Base-by-base conservation (phyloP, 2,797 vertebrate genomes). In the Halcyon smyrnensis region DNA sequence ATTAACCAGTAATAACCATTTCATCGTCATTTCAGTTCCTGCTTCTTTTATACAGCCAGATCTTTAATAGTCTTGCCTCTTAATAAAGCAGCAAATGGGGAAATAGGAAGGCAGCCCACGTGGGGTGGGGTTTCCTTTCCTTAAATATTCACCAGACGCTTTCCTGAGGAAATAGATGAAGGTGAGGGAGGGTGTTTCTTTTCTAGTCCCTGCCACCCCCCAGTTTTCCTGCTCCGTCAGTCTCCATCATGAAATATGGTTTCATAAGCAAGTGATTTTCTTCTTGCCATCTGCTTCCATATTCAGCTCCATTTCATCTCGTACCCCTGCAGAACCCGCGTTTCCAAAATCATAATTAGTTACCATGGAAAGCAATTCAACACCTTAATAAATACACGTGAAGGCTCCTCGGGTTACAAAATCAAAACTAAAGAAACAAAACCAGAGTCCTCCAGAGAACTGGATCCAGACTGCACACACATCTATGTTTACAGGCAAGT, bases 361-460 rank as follows among this genome's bases (percentile, higher is more conserved):
- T 96, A 84, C 87, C 92, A 94, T 94, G 87, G 94, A 92, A 97
- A 97, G 73, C 93, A 95, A 81, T 95, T 84, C 81, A 80, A 37
- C 25, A 79, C 71, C 4, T 1, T 82, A 75, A 91, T 78, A 88
- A 95, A 94, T 53, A 67, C 65, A 23, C 83, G 79, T 6, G 0
- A 50, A 74, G 80, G 85, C 80, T 34, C 67, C 91, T 95, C 85
- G 48, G 8, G 37, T 56, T 67, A 59, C n/a, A 36, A 93, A 92
- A 54, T 63, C 83, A 70, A 78, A 68, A 60, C 28, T 37, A 71
- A 37, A n/a, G 43, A 57, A 43, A 7, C n/a, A 51, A 56, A 46
- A 34, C 37, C 19, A 51, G 32, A 8, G 34, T 59, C 88, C 91
- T 67, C 51, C 37, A 12, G 50, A 83, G 81, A 68, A 8, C 68